Conservation (phyloP, 2,113 vertebrate genomes). For the Elephantulus edwardii region DNA sequence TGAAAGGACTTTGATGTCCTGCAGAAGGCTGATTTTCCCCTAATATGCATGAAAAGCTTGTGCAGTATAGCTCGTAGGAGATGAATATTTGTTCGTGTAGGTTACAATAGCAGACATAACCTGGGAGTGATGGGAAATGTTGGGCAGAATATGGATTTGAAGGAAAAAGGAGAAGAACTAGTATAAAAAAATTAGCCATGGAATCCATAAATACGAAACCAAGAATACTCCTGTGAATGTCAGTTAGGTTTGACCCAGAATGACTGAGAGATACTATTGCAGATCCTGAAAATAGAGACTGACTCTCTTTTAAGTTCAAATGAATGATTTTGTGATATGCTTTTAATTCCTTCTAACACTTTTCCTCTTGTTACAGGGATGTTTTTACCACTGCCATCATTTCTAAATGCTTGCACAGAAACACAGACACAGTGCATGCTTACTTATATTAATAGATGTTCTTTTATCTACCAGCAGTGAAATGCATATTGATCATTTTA, state of each 20-base stretch:
- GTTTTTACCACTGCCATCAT: conserved; percentile 1
- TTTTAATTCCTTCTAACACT: neutral
- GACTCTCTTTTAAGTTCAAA: conserved; percentile 16
- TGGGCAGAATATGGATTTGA: conserved; percentile 59
- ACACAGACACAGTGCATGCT: neutral
- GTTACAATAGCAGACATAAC: conserved; percentile 61
- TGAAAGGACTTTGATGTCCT: conserved; percentile 75
- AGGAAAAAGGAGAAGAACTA: conserved; percentile 35
- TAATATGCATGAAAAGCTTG: conserved; percentile 70
- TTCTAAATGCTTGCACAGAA: neutral
- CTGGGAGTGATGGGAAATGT: conserved; percentile 57
- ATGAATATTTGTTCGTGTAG: conserved; percentile 68
- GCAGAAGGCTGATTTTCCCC: conserved; percentile 65
- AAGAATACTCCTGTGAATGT: neutral
- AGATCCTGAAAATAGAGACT: conserved; percentile 13
- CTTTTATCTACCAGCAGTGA: neutral
- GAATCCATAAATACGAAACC: conserved; percentile 57
- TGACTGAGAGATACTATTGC: neutral
- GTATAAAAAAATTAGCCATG: conserved; percentile 63
- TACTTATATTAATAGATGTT: neutral
- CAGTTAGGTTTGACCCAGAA: conserved; percentile 5
- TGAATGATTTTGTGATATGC: neutral
- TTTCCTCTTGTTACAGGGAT: neutral
- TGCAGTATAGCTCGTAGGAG: conserved; percentile 57
- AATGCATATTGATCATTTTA: neutral